Base-by-base conservation (phyloP, 2,888 invertebrate species). In the Megastigmus dorsalis region DNA sequence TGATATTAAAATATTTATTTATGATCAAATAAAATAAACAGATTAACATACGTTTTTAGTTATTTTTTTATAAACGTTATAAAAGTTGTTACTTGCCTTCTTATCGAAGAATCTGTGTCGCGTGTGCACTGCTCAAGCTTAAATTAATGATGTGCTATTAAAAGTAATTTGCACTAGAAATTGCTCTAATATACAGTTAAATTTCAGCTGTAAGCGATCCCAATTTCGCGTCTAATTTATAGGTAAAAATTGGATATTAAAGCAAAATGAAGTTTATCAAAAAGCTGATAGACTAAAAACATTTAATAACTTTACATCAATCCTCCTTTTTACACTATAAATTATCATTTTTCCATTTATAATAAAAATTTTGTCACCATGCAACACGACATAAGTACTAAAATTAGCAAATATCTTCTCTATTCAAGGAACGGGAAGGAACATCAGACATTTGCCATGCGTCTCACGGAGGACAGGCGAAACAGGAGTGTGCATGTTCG, bases 401-500 rank as follows among this genome's bases (percentile, higher is more conserved):
- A n/a, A n/a, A n/a, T n/a, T n/a, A n/a, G n/a, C n/a, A n/a, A n/a
- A n/a, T n/a, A n/a, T n/a, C 10, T 28, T 38, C 10, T 48, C 89
- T 89, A 41, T 88, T 83, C 91, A 92, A n/a, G 95, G 94, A 88
- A 93, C 93, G 84, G 95, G 95, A 82, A 93, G 96, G 83, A 96
- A 96, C 88, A 97, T 97, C 86, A 92, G 96, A 84, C 95, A 96
- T 84, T 89, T 96, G 82, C 95, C 96, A 30, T 97, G 97, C 89
- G 93, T 95, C 86, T 95, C 95, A 71, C 91, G 95, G 84, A 92
- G 93, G 84, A 93, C 93, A 33, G 93, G 93, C 38, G 92, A 94
- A 79, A 93, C 93, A 76, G 97, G 97, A 0, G 91, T 95, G 0
- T 97, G 97, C 84, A 97, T 97, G 97, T 97, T 97, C 85, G 97